These are phyloP conservation scores for Hoplostethus atlanticus DNA, from an alignment of 2,797 vertebrate genomes.

Conservation along the genomic window DNA sequence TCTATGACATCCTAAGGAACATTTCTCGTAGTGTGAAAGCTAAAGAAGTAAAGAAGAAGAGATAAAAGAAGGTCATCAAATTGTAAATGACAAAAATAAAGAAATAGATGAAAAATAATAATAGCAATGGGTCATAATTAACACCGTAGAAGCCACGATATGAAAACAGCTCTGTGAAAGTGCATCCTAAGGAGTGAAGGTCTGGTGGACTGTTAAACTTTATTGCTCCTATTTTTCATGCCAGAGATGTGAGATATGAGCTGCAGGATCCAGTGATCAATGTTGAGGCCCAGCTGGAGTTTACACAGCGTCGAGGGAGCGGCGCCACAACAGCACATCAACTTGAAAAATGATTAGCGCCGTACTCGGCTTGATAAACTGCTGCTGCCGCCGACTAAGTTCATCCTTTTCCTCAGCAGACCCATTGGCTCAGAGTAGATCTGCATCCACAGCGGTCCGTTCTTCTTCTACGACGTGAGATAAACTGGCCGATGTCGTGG, in stretches of 20 bases:
- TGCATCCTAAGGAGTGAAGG: too few relatives aligned
- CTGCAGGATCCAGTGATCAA: conserved; percentile 24
- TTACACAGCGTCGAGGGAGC: background rate
- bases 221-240: too few relatives aligned
- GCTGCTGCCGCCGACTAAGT: background rate
- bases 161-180: too few relatives aligned
- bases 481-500: background rate
- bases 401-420: background rate
- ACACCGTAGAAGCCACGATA: too few relatives aligned
- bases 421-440: background rate
- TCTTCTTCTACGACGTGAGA: background rate
- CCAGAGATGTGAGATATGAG: background rate
- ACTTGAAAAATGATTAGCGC: background rate
- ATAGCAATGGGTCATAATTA: too few relatives aligned
- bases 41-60: too few relatives aligned
- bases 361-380: background rate
- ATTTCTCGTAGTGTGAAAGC: too few relatives aligned
- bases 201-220: too few relatives aligned
- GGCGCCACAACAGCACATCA: background rate
- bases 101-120: too few relatives aligned
- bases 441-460: background rate
- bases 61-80: too few relatives aligned
- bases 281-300: background rate
- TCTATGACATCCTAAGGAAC: too few relatives aligned
- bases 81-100: too few relatives aligned